Evolutionary conservation across 2,113 vertebrate species (phyloP).

Genomic region (Hydrolagus affinis): DNA sequence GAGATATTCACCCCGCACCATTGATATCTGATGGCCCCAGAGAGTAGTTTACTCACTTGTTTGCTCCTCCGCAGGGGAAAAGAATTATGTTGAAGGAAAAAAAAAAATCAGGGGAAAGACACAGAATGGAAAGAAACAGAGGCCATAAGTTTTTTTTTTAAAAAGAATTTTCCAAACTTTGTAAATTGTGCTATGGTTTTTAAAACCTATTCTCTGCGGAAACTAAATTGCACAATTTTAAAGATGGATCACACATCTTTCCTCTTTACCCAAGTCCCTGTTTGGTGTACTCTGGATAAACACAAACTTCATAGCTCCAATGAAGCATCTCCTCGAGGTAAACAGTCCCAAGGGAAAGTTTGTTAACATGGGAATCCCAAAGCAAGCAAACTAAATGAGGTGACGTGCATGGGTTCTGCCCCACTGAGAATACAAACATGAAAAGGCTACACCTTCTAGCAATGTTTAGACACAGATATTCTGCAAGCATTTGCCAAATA

Average conservation of each 20-base stretch:
- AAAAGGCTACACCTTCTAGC: not conserved
- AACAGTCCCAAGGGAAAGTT: not conserved
- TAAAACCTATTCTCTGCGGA: no score
- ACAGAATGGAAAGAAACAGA: not conserved
- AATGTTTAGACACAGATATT: conserved; percentile 30
- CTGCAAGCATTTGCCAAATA: conserved; percentile 16
- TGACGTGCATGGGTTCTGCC: not conserved
- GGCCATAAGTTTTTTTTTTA: no score
- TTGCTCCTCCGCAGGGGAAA: not conserved
- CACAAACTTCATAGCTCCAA: not conserved
- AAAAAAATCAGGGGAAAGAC: not conserved
- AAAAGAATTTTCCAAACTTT: no score
- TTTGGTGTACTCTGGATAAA: no score
- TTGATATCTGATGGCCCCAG: not conserved
- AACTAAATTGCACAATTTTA: no score
- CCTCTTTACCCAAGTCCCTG: no score
- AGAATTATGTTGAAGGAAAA: not conserved
- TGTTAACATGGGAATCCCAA: conserved; percentile 22
- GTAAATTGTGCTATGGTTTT: no score
- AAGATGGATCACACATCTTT: no score
- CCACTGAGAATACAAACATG: not conserved
- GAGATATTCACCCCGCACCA: not conserved
- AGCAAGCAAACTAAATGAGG: not conserved
- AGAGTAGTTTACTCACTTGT: not conserved
- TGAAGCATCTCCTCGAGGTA: not conserved